Evolutionary conservation across 2,797 vertebrate genomes (phyloP).

Genomic region (Chlorospingus semifuscus): DNA sequence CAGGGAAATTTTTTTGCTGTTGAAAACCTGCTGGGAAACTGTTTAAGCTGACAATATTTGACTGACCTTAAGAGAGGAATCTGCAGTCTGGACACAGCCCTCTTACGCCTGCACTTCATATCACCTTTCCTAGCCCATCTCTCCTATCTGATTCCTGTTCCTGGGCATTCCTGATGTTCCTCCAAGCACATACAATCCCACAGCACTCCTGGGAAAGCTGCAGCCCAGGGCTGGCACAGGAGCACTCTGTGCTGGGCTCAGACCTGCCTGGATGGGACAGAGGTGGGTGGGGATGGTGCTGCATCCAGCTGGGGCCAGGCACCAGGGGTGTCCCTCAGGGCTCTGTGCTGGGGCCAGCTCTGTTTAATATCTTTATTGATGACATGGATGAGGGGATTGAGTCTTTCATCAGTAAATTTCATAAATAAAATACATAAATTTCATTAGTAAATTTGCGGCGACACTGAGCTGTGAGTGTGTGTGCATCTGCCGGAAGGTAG

Average conservation of each 20-base stretch:
- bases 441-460: fast-evolving
- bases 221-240: neutral
- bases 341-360: neutral
- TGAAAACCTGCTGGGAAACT: neutral
- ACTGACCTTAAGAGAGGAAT: neutral
- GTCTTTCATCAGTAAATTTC: neutral
- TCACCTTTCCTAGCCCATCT: neutral
- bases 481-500: fast-evolving
- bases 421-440: neutral
- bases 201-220: neutral
- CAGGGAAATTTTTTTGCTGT: neutral
- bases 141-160: neutral
- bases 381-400: neutral
- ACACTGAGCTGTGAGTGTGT: neutral
- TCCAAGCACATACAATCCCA: neutral
- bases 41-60: neutral
- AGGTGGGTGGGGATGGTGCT: neutral
- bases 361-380: neutral
- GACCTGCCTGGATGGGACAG: neutral
- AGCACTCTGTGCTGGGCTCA: neutral
- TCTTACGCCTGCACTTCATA: neutral
- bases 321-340: neutral
- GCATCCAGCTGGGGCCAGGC: neutral
- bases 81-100: neutral
- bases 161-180: fast-evolving